Evolutionary conservation across 2,888 invertebrate species (phyloP), one percentile per base, ranked within the genome.

Genomic region (Cantharis nigra): DNA sequence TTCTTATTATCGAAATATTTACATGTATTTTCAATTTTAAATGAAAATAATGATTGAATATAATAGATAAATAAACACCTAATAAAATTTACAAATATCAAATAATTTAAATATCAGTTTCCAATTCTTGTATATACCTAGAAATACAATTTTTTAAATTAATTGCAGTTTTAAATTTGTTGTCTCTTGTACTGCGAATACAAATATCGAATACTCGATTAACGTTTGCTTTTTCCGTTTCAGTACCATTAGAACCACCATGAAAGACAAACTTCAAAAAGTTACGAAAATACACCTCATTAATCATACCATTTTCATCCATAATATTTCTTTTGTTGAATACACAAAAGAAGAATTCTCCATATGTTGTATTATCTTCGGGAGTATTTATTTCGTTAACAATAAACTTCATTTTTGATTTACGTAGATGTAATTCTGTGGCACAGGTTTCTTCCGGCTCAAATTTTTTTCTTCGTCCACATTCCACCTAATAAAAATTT

Each of bases 131-230:
- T 16, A 75, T 28, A 62, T 75, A 63, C 20, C 18, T 75, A 5
- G 33, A 28, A n/a, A 75, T 49, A 28, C 75, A 75, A 26, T 75
- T 75, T 28, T 75, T 75, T 16, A 75, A 23, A 20, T 14, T 62
- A 13, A 71, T 23, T 3, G 75, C 64, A 3, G 69, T 67, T 71
- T 69, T 75, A 20, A 13, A 30, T 18, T 18, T 49, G 4, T 13
- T 75, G n/a, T 62, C 62, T 20, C 71, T 26, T 7, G 67, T 18
- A 5, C n/a, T 69, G n/a, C 18, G 9, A 18, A 33, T 30, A 13
- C 75, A 75, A 9, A 65, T 13, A n/a, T 75, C 63, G 3, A 71
- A 18, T 5, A 75, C 67, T 9, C 71, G 23, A 16, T n/a, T 23
- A 14, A 71, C 62, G 4, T 70, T 14, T n/a, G 14, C 16, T 69